Conservation (phyloP, 1,140 invertebrate genomes). For the Leucophenga varia region DNA sequence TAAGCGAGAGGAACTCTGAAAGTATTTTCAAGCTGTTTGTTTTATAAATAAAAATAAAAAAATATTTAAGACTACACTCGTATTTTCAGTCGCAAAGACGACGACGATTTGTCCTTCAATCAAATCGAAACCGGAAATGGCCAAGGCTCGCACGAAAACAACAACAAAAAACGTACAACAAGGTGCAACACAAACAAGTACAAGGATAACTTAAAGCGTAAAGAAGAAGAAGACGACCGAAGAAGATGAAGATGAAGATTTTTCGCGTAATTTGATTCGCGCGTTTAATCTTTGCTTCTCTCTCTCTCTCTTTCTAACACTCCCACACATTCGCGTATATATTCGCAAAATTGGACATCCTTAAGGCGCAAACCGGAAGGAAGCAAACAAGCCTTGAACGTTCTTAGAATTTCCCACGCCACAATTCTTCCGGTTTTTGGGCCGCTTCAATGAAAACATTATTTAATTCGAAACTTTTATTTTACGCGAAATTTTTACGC, state of each 20-base stretch:
- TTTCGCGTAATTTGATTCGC: conserved; percentile 45
- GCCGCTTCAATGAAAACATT: too few relatives aligned
- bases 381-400: too few relatives aligned
- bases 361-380: not conserved
- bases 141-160: too few relatives aligned
- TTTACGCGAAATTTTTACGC: conserved; percentile 46
- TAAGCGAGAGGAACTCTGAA: conserved; percentile 2
- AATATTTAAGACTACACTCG: too few relatives aligned
- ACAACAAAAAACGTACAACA: too few relatives aligned
- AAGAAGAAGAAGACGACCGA: not conserved
- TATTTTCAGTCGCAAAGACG: too few relatives aligned
- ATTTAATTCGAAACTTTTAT: too few relatives aligned
- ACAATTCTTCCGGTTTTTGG: conserved; percentile 31
- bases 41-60: too few relatives aligned
- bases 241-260: not conserved
- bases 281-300: conserved; percentile 18
- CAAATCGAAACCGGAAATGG: conserved; percentile 41
- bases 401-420: too few relatives aligned
- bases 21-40: too few relatives aligned
- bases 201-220: not conserved
- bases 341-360: too few relatives aligned
- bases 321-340: too few relatives aligned
- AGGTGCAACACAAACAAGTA: conserved; percentile 40
- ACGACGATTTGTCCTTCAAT: conserved; percentile 49
- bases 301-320: not conserved